Evolutionary conservation across 2,888 invertebrate genomes (phyloP).

Genomic region (Incurvaria masculella): DNA sequence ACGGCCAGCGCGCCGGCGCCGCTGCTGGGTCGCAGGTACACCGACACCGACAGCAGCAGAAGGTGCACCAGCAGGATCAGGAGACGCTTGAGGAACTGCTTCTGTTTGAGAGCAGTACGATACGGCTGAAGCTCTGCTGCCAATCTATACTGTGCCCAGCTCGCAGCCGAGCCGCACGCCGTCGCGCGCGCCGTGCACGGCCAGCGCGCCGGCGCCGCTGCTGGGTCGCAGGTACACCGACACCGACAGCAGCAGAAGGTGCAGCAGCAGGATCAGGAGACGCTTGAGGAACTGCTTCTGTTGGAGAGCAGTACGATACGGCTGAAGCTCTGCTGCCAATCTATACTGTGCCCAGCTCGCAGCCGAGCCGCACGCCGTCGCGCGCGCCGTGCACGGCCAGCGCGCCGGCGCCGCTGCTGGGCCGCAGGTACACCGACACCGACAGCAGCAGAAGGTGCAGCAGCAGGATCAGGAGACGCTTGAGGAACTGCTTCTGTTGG

Average conservation of each 20-base stretch:
- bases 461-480: conserved; percentile 83
- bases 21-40: conserved; percentile 82
- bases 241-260: conserved; percentile 82
- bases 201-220: conserved; percentile 44
- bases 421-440: conserved; percentile 89
- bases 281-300: conserved; percentile 93
- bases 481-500: conserved; percentile 83
- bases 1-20: conserved; percentile 40
- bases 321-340: too few species aligned
- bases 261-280: conserved; percentile 81
- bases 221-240: conserved; percentile 90
- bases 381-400: conserved; percentile 24
- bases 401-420: conserved; percentile 56
- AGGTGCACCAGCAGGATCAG: conserved; percentile 86
- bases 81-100: conserved; percentile 89
- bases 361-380: conserved; percentile 61
- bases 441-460: conserved; percentile 87
- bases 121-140: too few species aligned
- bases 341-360: conserved; percentile 86
- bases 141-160: too few species aligned
- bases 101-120: too few species aligned
- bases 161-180: conserved; percentile 74
- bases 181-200: conserved; percentile 31
- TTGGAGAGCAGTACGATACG: too few species aligned
- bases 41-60: conserved; percentile 81